These are phyloP conservation scores for Hylomyscus alleni DNA, from an alignment of 2,797 vertebrate species.

Conservation along the genomic window DNA sequence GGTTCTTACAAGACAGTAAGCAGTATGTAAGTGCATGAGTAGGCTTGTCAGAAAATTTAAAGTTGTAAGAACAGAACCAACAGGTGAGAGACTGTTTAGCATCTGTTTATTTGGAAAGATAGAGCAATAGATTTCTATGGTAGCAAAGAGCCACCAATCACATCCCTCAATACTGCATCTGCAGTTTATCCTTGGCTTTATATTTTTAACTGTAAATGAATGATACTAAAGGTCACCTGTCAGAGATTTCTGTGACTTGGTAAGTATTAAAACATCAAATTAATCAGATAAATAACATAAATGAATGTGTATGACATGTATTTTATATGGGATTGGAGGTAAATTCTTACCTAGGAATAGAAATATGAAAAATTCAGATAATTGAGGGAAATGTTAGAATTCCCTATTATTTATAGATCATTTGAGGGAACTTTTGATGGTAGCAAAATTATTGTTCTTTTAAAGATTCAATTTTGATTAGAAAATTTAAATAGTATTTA, in stretches of 20 bases:
- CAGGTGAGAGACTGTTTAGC: conserved; percentile 54
- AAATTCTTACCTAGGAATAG: conserved; percentile 46
- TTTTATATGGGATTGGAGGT: conserved; percentile 16
- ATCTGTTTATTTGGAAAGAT: conserved; percentile 51
- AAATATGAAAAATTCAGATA: conserved; percentile 68
- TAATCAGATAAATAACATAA: conserved; percentile 73
- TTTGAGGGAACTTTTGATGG: conserved; percentile 66
- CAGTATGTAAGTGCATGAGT: background rate
- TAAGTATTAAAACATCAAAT: conserved; percentile 70
- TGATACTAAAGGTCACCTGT: conserved; percentile 56
- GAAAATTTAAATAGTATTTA: conserved; percentile 75
- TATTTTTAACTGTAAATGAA: conserved; percentile 42
- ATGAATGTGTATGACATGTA: conserved; percentile 68
- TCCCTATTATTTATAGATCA: conserved; percentile 69
- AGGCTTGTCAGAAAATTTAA: conserved; percentile 33
- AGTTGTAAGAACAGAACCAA: conserved; percentile 51
- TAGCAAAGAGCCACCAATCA: conserved; percentile 14
- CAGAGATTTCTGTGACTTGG: conserved; percentile 55
- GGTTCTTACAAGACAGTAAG: conserved; percentile 56
- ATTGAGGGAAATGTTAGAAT: conserved; percentile 42
- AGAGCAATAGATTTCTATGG: conserved; percentile 57
- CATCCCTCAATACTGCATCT: conserved; percentile 36
- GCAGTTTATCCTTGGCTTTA: conserved; percentile 74
- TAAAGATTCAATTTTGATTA: conserved; percentile 67
- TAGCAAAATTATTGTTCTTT: conserved; percentile 39